phyloP scores from a whole-genome alignment of 2,113 vertebrate species.

The Mobula birostris region DNA sequence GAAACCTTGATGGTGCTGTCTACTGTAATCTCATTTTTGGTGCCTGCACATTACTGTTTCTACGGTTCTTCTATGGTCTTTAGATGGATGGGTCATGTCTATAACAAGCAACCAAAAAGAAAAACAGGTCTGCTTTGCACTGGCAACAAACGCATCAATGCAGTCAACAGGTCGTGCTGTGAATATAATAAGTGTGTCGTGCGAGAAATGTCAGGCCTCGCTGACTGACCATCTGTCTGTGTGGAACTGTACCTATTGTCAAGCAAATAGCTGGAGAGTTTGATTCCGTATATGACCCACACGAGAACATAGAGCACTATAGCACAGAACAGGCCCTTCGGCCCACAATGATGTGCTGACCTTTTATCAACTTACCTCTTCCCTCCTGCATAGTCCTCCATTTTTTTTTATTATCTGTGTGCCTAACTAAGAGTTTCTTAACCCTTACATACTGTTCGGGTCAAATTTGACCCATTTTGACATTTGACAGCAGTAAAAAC shows the following conservation, averaged over 20 bases:
- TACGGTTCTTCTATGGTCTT: neutral
- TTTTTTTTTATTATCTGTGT: no score
- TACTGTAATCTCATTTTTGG: neutral
- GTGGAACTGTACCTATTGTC: neutral
- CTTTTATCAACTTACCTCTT: no score
- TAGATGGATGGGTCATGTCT: neutral
- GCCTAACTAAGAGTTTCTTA: no score
- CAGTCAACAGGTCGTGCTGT: neutral
- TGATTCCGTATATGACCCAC: neutral
- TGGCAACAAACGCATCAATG: neutral
- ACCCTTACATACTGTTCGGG: no score
- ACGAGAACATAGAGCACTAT: no score
- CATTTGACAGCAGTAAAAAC: no score
- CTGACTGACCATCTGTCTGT: neutral
- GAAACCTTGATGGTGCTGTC: neutral
- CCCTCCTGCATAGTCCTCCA: no score
- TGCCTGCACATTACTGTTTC: neutral
- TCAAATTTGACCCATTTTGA: no score
- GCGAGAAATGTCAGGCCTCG: neutral
- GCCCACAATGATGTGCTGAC: no score
- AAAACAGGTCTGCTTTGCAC: neutral
- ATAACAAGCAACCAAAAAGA: neutral
- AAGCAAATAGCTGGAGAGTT: neutral
- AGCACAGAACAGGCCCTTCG: no score
- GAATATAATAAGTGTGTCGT: neutral